Evolutionary conservation across 2,113 vertebrate species (phyloP).

Genomic region (Saguinus imperator): DNA sequence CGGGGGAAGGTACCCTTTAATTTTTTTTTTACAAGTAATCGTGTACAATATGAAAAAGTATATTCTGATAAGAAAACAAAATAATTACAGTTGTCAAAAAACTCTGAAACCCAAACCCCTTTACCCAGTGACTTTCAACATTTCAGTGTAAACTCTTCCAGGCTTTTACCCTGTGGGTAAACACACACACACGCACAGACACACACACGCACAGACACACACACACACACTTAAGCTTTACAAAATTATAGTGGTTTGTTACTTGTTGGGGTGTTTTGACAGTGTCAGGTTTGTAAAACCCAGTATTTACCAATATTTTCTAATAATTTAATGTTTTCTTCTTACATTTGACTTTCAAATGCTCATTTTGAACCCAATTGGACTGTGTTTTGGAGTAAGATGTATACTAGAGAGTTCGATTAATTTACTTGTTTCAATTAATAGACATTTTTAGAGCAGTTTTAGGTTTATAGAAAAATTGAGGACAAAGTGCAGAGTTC

Average conservation of each 20-base stretch:
- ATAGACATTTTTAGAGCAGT: neutral
- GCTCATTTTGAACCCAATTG: neutral
- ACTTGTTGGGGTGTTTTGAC: neutral
- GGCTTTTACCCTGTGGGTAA: neutral
- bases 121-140: neutral
- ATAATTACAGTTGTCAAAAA: neutral
- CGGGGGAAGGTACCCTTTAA: neutral
- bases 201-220: neutral
- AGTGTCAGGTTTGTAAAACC: neutral
- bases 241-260: neutral
- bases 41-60: neutral
- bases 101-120: neutral
- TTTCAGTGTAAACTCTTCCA: neutral
- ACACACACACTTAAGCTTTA: no score
- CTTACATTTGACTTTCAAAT: neutral
- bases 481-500: neutral
- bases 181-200: neutral
- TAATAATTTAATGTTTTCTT: neutral
- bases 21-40: neutral
- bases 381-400: neutral
- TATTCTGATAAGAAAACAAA: neutral
- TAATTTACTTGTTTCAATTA: constrained; percentile 2
- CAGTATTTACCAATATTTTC: neutral
- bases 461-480: neutral
- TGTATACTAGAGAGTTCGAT: neutral